Base-by-base conservation (phyloP, 2,797 vertebrate species). In the Poeciliopsis infans region DNA sequence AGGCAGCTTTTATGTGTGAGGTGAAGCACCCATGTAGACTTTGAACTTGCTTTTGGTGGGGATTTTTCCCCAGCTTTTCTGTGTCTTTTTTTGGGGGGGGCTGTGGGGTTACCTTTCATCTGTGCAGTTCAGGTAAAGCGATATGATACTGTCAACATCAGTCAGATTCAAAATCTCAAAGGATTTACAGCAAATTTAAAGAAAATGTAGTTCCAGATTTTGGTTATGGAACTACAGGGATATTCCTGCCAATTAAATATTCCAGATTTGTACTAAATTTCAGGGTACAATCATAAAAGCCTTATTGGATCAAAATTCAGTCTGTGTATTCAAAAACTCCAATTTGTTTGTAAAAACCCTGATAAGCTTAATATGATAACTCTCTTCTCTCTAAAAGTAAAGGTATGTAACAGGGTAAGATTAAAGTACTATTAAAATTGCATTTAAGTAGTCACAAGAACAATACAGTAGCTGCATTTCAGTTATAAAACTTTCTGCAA, bases 1-100 rank as follows among this genome's bases (percentile, higher is more conserved):
- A 79, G 74, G 28, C 59, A 71, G 66, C 59, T 83, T 79, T 41
- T 7, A 49, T 81, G n/a, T 69, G 79, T 12, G 45, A 4, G 4
- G 28, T 33, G 74, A 72, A 45, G 64, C 79, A 61, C 61, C 13
- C 1, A 12, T 33, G n/a, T 72, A 73, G 46, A 49, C 72, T 79
- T 18, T 78, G 61, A 74, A 43, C 73, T 46, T 73, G 64, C 36
- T 43, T 43, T 75, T 59, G 72, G 33, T 75, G 39, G 68, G 49
- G 7, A 23, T 51, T 61, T 33, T 71, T n/a, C 2, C 45, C 45
- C 12, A 25, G 28, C 46, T 79, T 15, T 80, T 47, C 66, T 23
- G 41, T 75, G 28, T 61, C 74, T 7, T 76, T 64, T 74, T 13
- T 64, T 82, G 49, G 20, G 7, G 2, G 20, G 49, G 20, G 49